phyloP scores from a whole-genome alignment of 2,797 vertebrate species.

The Pterois miles region DNA sequence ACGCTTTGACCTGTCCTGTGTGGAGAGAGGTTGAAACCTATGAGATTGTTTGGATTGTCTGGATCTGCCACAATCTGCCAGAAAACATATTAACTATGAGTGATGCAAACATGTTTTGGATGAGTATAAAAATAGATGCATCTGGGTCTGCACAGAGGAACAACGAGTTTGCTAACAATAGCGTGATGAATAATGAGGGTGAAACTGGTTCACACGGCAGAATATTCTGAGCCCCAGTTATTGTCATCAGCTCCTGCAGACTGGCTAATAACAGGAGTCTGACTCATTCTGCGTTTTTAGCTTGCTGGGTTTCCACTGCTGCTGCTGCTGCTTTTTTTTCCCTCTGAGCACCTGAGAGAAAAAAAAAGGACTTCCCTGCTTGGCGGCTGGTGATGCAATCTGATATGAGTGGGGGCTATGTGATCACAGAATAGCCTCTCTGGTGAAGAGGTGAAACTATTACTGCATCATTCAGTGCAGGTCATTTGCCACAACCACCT shows the following conservation, averaged over 20 bases:
- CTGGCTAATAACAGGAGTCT: conserved; percentile 55
- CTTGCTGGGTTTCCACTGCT: conserved; percentile 52
- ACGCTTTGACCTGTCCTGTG: conserved; percentile 40
- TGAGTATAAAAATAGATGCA: conserved; percentile 29
- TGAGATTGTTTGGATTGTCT: conserved; percentile 8
- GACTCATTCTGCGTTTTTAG: conserved; percentile 60
- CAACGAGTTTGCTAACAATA: conserved; percentile 43
- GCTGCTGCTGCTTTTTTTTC: conserved; percentile 5
- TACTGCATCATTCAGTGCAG: conserved; percentile 64
- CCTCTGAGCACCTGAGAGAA: conserved; percentile 20
- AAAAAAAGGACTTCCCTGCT: conserved; percentile 66
- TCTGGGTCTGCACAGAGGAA: conserved; percentile 31
- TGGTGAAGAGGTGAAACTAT: conserved; percentile 75
- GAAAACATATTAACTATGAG: conserved; percentile 22
- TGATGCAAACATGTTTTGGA: conserved; percentile 25
- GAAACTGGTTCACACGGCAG: conserved; percentile 47
- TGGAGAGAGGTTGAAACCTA: conserved; percentile 14
- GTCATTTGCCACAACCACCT: conserved; percentile 74
- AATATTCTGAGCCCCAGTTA: conserved; percentile 51
- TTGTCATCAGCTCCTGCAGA: conserved; percentile 58
- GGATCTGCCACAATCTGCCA: conserved; percentile 7
- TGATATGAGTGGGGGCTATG: conserved; percentile 67
- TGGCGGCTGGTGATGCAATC: conserved; percentile 65
- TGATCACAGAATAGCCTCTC: conserved; percentile 68
- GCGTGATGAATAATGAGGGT: conserved; percentile 50